A percentile compares a stretch with the other conserved stretches of the same genome.
phyloP scores from a whole-genome alignment of 2,113 vertebrate genomes.

The Cephalopholis sonnerati region DNA sequence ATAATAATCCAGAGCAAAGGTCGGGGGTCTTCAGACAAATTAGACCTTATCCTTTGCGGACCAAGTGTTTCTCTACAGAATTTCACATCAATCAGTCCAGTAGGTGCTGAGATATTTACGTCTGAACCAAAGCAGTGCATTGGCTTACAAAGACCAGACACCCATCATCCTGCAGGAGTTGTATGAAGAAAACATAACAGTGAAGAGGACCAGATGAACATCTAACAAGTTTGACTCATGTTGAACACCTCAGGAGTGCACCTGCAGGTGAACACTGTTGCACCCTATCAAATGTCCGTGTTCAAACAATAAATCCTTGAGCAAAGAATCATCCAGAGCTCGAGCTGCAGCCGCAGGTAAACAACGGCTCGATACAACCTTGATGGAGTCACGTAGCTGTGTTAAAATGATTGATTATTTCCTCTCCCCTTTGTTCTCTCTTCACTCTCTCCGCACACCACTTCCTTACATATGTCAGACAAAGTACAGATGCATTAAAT shows the following conservation, averaged over 20 bases:
- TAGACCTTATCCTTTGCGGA: too few relatives aligned
- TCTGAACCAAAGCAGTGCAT: background rate
- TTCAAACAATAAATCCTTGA: conserved; percentile 45
- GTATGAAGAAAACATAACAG: background rate
- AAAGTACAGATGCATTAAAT: conserved; percentile 21
- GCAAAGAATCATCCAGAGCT: conserved; percentile 50
- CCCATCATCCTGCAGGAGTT: background rate
- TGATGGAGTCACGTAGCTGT: conserved; percentile 50
- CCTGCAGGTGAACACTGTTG: conserved; percentile 24
- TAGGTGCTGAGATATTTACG: background rate
- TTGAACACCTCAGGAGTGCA: background rate
- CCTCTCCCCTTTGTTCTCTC: conserved; percentile 25
- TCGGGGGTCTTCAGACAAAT: too few relatives aligned
- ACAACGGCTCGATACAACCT: conserved; percentile 64
- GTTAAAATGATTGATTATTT: conserved; percentile 51
- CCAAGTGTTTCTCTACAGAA: too few relatives aligned
- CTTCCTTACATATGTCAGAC: conserved; percentile 12
- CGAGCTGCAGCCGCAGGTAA: conserved; percentile 59
- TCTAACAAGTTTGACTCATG: background rate
- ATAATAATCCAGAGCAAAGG: too few relatives aligned
- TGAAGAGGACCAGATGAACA: background rate
- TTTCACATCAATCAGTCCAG: too few relatives aligned
- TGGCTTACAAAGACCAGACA: background rate
- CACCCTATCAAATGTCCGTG: background rate
- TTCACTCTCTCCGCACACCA: conserved; percentile 14